Base-by-base conservation (phyloP, 2,113 vertebrate species). In the Tetrax tetrax region DNA sequence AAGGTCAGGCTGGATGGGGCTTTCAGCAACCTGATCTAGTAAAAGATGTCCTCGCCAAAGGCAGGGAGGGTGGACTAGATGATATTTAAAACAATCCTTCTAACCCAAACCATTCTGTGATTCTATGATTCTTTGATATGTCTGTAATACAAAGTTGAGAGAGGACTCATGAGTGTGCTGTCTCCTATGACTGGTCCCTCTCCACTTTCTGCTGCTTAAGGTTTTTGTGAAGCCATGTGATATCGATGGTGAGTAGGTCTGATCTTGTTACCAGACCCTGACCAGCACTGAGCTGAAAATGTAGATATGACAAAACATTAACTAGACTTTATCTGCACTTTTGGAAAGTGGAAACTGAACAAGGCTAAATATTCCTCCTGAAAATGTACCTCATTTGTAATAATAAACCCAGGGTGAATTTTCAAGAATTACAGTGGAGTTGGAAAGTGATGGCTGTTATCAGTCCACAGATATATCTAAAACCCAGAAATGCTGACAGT, bases 401-500 rank as follows among this genome's bases (percentile, higher is more conserved):
- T 21, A 48, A 25, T 43, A 28, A 69, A 66, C 56, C 29, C 83
- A 16, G 80, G 56, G 93, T 60, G 38, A 83, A 60, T 93, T 96
- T 64, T 84, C 24, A 90, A 87, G 69, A 94, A 75, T 66, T 81
- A 60, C 21, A 75, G 33, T 45, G 60, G 12, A 60, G 13, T 61
- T 78, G 61, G 45, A 83, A 92, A 74, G 48, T 29, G 35, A 81
- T 50, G 57, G 33, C 14, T 93, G 35, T 66, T 92, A 57, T 45
- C 77, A 79, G 69, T 80, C 25, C 50, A 59, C 45, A 89, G 91
- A 78, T 37, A 78, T 29, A 68, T 83, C 71, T 89, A 37, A 93
- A 90, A 91, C 66, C 71, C 76, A 91, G 64, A 91, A 91, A 83
- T 56, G n/a, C 57, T 95, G 71, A 91, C 71, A 85, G 50, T 54